phyloP scores from a whole-genome alignment of 2,888 invertebrate species.

The Trileptium ribeirensis region DNA sequence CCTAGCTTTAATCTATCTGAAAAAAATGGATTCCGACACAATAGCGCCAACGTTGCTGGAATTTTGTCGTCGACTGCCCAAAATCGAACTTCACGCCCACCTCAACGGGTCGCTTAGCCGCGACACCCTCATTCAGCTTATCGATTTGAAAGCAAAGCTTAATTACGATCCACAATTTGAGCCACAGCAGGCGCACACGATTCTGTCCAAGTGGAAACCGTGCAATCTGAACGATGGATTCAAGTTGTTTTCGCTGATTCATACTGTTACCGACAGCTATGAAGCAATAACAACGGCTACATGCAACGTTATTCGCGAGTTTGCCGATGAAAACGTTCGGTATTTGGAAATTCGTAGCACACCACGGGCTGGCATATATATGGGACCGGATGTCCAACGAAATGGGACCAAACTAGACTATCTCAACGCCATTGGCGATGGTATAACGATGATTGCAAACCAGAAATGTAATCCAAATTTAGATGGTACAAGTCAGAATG shows the following conservation, averaged over 20 bases:
- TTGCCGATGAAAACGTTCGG: background rate
- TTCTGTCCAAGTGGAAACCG: background rate
- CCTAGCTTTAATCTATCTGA: too few relatives aligned
- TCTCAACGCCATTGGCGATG: background rate
- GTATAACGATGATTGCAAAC: background rate
- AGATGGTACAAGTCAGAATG: too few relatives aligned
- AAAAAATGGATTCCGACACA: too few relatives aligned
- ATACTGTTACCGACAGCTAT: background rate
- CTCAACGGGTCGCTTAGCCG: background rate
- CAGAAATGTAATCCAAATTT: too few relatives aligned
- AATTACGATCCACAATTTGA: background rate
- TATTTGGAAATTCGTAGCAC: background rate
- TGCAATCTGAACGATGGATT: background rate
- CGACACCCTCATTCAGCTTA: background rate
- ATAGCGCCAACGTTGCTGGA: too few relatives aligned
- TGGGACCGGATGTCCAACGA: too few relatives aligned
- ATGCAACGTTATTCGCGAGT: background rate
- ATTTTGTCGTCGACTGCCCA: background rate
- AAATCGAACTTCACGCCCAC: background rate
- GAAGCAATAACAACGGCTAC: background rate
- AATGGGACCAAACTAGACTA: background rate
- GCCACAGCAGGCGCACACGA: background rate
- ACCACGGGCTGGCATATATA: background rate
- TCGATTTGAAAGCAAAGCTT: background rate
- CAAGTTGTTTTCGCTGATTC: background rate